phyloP scores from a whole-genome alignment of 2,888 invertebrate species.

The Cylloceria caligata region DNA sequence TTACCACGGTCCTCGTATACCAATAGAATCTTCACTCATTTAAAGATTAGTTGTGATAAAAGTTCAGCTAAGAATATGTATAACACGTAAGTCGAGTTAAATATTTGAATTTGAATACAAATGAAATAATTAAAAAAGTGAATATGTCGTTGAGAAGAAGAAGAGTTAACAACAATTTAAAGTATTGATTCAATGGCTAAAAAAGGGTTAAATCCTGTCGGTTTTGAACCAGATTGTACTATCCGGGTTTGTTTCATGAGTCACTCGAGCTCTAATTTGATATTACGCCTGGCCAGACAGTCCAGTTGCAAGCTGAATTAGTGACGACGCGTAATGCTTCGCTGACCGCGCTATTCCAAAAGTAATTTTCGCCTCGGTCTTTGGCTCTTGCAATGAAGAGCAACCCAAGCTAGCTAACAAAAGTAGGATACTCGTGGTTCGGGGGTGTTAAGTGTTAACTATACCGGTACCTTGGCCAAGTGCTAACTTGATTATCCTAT shows the following conservation, averaged over 20 bases:
- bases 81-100: no score
- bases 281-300: conserved; percentile 37
- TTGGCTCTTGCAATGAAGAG: neutral
- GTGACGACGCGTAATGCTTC: conserved; percentile 59
- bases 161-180: no score
- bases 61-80: no score
- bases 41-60: no score
- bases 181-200: no score
- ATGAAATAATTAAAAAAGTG: no score
- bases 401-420: conserved; percentile 35
- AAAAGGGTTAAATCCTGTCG: neutral
- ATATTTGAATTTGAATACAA: no score
- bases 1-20: no score
- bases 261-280: conserved; percentile 20
- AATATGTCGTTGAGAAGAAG: no score
- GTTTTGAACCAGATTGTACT: neutral
- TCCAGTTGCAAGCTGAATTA: conserved; percentile 53
- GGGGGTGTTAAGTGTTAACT: conserved; percentile 63
- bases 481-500: conserved; percentile 67
- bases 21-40: no score
- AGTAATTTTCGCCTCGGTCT: conserved; percentile 54
- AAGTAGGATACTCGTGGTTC: conserved; percentile 30
- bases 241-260: neutral
- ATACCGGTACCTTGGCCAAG: conserved; percentile 52
- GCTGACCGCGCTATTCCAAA: conserved; percentile 49